Evolutionary conservation across 2,797 vertebrate species (phyloP), one percentile per base, ranked within the genome.

Genomic region (Ctenopoma kingsleyae): DNA sequence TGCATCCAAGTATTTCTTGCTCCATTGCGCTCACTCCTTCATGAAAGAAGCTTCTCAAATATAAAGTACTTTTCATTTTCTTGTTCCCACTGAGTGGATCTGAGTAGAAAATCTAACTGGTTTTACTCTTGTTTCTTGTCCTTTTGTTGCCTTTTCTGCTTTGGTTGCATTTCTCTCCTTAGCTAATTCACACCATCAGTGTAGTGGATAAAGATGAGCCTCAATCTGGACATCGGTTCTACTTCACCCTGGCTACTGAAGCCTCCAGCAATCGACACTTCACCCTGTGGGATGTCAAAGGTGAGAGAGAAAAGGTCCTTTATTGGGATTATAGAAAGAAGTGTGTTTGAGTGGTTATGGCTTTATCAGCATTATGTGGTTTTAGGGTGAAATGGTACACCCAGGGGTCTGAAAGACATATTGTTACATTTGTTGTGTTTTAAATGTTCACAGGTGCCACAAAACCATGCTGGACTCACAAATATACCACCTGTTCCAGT

Each of bases 131-230:
- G 13, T 36, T 55, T 80, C 17, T 57, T 68, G 1, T 67, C 20
- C 11, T 49, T 44, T 53, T 60, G 27, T 72, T 43, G 49, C 2
- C 11, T 20, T 35, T 38, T 53, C 23, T 76, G 25, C 53, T 15
- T 36, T 23, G 44, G 6, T 58, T 51, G 19, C 22, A 15, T 52
- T 25, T 69, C 12, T 55, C 6, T 64, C 61, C 15, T 8, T 75
- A 99, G 98, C 94, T 99, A 73, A 98, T 99, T 92, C 98, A 99
- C 92, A 99, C 97, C 61, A 96, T 99, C 93, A 99, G 98, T 0
- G 97, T 99, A 23, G 96, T 99, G 87, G 98, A 99, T 85, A 91
- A 94, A 56, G 98, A 99, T 0, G 97, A 99, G 79, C 98, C 98
- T 5, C 97, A 97, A 80, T 87, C 95, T 0, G 97, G 97, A 47